These are phyloP conservation scores for Sipha flava DNA, from an alignment of 1,140 invertebrate genomes.

Conservation along the genomic window DNA sequence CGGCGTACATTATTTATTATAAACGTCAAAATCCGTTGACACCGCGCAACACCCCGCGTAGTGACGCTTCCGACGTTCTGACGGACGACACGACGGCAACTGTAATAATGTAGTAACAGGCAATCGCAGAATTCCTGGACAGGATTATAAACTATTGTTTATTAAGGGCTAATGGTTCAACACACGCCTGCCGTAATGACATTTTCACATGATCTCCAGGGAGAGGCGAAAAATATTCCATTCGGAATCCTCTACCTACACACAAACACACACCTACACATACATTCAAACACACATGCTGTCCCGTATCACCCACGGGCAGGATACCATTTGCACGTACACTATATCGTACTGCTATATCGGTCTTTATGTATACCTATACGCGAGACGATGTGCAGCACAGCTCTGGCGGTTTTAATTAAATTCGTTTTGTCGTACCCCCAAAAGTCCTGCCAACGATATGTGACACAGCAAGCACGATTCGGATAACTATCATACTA, in stretches of 20 bases:
- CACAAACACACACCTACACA: not conserved
- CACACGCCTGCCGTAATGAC: not conserved
- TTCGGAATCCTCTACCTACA: not conserved
- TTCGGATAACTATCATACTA: too few species aligned
- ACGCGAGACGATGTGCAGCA: not conserved
- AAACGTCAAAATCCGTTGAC: not conserved
- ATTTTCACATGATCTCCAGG: not conserved
- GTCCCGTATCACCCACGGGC: not conserved
- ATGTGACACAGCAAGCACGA: too few species aligned
- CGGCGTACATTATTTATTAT: not conserved
- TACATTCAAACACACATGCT: not conserved
- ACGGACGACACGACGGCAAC: not conserved
- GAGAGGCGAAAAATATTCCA: slow-evolving; percentile 12
- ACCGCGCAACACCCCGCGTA: not conserved
- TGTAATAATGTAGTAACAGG: not conserved
- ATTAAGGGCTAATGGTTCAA: slow-evolving; percentile 24
- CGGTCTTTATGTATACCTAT: not conserved
- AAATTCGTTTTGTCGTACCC: not conserved
- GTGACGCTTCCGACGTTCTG: not conserved
- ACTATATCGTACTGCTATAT: too few species aligned
- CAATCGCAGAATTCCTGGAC: not conserved
- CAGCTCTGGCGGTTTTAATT: slow-evolving; percentile 7
- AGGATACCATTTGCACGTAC: not conserved
- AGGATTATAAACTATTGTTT: slow-evolving; percentile 27
- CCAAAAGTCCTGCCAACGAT: too few species aligned